A percentile compares a stretch with the other conserved stretches of the same genome.
Evolutionary conservation across 1,140 invertebrate genomes (phyloP).

Genomic region (Macrobrachium nipponense): DNA sequence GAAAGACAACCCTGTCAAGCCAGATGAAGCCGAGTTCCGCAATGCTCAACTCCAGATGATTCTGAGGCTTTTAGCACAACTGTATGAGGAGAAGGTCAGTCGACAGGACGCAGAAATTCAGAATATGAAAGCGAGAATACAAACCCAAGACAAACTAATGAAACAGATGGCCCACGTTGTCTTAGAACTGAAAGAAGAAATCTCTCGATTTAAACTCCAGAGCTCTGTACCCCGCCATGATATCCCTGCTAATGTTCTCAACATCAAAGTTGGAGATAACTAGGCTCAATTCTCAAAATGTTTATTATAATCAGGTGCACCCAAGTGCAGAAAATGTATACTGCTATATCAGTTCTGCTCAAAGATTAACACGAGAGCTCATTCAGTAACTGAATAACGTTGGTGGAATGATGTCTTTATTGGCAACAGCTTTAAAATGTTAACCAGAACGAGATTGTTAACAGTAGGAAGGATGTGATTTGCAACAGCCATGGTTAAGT

Average conservation of each 20-base stretch:
- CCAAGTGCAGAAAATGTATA: no score
- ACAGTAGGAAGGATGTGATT: no score
- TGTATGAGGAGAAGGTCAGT: slow-evolving; percentile 61
- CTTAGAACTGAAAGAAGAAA: slow-evolving; percentile 46
- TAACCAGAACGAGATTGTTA: no score
- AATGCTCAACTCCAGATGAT: slow-evolving; percentile 62
- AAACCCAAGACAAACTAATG: slow-evolving; percentile 61
- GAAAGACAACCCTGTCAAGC: background rate
- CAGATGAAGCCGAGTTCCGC: slow-evolving; percentile 16
- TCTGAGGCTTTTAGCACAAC: slow-evolving; percentile 52
- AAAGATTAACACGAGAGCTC: no score
- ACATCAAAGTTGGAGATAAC: slow-evolving; percentile 3
- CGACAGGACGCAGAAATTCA: slow-evolving; percentile 59
- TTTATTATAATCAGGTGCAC: no score
- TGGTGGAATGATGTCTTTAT: no score
- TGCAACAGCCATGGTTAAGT: no score
- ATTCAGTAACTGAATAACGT: no score
- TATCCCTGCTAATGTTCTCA: background rate
- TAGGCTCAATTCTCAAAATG: no score
- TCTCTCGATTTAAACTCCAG: background rate
- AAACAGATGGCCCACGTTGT: slow-evolving; percentile 57
- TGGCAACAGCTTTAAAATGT: no score
- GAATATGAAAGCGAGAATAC: slow-evolving; percentile 45
- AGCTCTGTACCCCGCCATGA: background rate
- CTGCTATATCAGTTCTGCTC: no score